Evolutionary conservation across 2,113 vertebrate genomes (phyloP).

Genomic region (Dryoscopus gambensis): DNA sequence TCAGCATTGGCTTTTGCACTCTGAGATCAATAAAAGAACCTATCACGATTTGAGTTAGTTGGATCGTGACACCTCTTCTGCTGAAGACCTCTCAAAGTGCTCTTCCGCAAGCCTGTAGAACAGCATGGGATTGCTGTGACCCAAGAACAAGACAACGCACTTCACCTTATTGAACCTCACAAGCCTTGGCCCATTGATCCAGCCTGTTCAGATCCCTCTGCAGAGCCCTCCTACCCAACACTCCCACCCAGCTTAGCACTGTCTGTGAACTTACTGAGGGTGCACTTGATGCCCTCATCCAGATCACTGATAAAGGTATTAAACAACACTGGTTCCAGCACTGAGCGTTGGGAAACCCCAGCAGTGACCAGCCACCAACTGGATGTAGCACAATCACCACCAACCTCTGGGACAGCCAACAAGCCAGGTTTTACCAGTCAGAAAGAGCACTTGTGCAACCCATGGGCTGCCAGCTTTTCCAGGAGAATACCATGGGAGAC

Average conservation of each 20-base stretch:
- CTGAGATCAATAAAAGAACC: no score
- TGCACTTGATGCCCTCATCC: background rate
- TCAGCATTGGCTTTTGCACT: no score
- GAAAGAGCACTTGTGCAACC: background rate
- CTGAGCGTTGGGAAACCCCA: background rate
- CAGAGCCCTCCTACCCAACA: background rate
- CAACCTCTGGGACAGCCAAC: no score
- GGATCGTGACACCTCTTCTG: no score
- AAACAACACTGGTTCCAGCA: background rate
- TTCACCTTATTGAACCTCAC: background rate
- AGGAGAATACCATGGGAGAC: background rate
- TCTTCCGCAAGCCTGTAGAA: no score
- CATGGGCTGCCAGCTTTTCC: background rate
- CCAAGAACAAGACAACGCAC: no score
- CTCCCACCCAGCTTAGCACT: background rate
- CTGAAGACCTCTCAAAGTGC: background rate
- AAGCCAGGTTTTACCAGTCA: background rate
- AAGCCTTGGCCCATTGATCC: background rate
- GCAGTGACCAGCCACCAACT: rapidly evolving
- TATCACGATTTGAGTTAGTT: no score
- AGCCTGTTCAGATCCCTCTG: background rate
- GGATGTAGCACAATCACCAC: background rate
- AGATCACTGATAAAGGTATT: background rate
- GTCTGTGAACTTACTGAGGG: background rate
- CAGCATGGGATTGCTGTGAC: no score